These are phyloP conservation scores for Hirtodrosophila duncani DNA, from an alignment of 2,888 invertebrate species.

Conservation along the genomic window DNA sequence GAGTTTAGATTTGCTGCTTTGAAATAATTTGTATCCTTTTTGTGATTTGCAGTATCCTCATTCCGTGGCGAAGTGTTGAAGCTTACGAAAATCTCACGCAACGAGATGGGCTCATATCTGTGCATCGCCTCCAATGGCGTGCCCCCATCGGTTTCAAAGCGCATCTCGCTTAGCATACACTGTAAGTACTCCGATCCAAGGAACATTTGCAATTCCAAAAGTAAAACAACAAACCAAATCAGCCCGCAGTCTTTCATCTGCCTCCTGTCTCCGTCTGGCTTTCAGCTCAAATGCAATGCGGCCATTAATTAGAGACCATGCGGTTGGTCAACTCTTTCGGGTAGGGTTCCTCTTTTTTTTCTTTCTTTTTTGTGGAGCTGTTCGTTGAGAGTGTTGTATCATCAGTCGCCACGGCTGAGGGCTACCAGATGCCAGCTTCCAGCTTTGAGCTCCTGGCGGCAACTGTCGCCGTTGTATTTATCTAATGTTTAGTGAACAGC, in stretches of 20 bases:
- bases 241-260: no score
- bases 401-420: no score
- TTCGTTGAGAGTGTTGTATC: conserved; percentile 19
- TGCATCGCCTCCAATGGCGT: conserved; percentile 94
- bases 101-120: conserved; percentile 94
- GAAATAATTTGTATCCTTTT: not conserved
- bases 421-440: conserved; percentile 6
- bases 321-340: conserved; percentile 48
- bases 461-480: conserved; percentile 52
- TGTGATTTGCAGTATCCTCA: conserved; percentile 81
- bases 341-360: not conserved
- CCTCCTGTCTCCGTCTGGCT: no score
- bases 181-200: conserved; percentile 83
- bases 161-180: conserved; percentile 91
- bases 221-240: no score
- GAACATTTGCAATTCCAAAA: not conserved
- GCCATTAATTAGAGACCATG: conserved; percentile 66
- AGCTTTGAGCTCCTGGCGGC: conserved; percentile 22
- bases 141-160: conserved; percentile 92
- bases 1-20: not conserved
- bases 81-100: conserved; percentile 88
- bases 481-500: conserved; percentile 53
- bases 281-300: no score
- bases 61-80: conserved; percentile 88
- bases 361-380: not conserved